These are phyloP conservation scores for Osmerus eperlanus DNA, from an alignment of 2,113 vertebrate species.

Conservation along the genomic window DNA sequence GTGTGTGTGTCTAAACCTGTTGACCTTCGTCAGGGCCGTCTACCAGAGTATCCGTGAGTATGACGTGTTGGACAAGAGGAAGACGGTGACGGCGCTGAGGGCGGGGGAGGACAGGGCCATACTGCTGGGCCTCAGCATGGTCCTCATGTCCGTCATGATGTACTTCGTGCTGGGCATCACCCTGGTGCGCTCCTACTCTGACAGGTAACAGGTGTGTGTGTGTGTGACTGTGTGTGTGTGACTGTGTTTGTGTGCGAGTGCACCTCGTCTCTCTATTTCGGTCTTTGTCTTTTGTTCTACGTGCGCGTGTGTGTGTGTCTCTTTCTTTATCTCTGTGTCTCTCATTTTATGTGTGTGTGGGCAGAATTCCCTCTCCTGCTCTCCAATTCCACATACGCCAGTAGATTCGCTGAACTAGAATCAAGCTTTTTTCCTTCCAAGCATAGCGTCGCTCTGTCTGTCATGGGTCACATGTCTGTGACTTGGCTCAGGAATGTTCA, in stretches of 20 bases:
- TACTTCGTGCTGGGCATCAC: conserved; percentile 93
- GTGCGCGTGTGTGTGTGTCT: too few relatives aligned
- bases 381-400: too few relatives aligned
- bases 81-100: conserved; percentile 90
- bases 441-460: neutral
- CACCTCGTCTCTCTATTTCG: too few relatives aligned
- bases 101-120: conserved; percentile 93
- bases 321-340: too few relatives aligned
- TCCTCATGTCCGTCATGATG: conserved; percentile 89
- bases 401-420: too few relatives aligned
- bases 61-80: conserved; percentile 91
- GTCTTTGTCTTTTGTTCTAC: too few relatives aligned
- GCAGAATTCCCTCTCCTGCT: too few relatives aligned
- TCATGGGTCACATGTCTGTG: neutral
- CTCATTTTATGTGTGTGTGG: too few relatives aligned
- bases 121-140: conserved; percentile 89
- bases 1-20: conserved; percentile 10
- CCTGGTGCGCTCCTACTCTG: conserved; percentile 85
- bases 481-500: too few relatives aligned
- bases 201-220: conserved; percentile 73
- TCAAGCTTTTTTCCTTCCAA: too few relatives aligned
- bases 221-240: too few relatives aligned
- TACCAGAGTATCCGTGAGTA: conserved; percentile 91
- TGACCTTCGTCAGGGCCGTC: conserved; percentile 77
- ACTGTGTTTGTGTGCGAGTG: too few relatives aligned